A percentile compares a stretch with the other conserved stretches of the same genome.
phyloP scores from a whole-genome alignment of 2,888 invertebrate genomes.

The Sminthurinus aureus region DNA sequence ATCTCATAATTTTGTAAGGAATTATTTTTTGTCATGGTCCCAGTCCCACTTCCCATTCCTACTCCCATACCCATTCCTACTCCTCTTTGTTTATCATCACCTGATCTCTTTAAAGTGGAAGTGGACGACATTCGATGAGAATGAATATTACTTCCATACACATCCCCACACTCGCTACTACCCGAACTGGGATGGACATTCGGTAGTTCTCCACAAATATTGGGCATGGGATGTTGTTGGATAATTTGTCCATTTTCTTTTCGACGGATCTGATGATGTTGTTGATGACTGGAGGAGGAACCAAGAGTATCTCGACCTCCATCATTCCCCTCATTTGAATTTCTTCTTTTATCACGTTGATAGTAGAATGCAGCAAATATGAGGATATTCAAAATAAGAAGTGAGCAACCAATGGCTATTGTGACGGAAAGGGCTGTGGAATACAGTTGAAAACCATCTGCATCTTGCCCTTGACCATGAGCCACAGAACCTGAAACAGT shows the following conservation, averaged over 20 bases:
- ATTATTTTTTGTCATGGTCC: not conserved
- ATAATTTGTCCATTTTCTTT: conserved; percentile 58
- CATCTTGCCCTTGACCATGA: conserved; percentile 46
- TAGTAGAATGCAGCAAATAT: conserved; percentile 89
- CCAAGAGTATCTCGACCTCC: conserved; percentile 34
- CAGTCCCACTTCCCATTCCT: too few species aligned
- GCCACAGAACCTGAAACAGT: conserved; percentile 42
- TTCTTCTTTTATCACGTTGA: conserved; percentile 79
- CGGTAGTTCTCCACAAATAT: conserved; percentile 58
- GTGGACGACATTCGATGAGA: conserved; percentile 30
- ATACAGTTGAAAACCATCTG: conserved; percentile 76
- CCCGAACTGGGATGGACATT: conserved; percentile 35
- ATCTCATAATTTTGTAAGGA: conserved; percentile 51
- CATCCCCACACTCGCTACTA: conserved; percentile 52
- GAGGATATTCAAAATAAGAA: conserved; percentile 88
- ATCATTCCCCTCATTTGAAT: conserved; percentile 47
- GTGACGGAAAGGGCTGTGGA: conserved; percentile 91
- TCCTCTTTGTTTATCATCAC: conserved; percentile 25
- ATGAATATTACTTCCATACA: conserved; percentile 42
- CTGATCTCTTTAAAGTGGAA: conserved; percentile 19
- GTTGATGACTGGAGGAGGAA: conserved; percentile 39
- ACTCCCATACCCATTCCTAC: too few species aligned
- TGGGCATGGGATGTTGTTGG: conserved; percentile 56
- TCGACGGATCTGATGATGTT: conserved; percentile 42
- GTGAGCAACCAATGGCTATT: conserved; percentile 91